Evolutionary conservation across 2,113 vertebrate genomes (phyloP), one percentile per base, ranked within the genome.

Genomic region (Austrofundulus limnaeus): DNA sequence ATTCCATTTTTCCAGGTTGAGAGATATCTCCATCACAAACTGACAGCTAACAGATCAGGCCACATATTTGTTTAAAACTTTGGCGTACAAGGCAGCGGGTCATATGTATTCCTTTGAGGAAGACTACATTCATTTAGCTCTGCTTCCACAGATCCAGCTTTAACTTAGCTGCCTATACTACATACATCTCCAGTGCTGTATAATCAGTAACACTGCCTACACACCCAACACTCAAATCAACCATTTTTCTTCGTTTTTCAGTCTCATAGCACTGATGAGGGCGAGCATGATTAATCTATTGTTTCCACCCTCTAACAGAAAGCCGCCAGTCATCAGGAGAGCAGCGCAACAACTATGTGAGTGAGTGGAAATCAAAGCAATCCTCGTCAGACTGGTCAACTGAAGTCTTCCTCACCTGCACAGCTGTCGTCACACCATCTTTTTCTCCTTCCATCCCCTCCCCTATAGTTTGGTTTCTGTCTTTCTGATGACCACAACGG

Each of bases 131-230:
- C 7, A 28, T 19, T 5, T 45, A 47, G 23, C 31, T 46, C 45
- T 71, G 19, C 68, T 66, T 64, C 55, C 52, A 50, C 17, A 19
- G 23, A 46, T 28, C 14, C 34, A 28, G 31, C 56, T 41, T 47
- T 52, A 66, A 34, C 17, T 69, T 20, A 42, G 20, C 48, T 62
- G 69, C 47, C 68, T 48, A n/a, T n/a, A n/a, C n/a, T n/a, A n/a
- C n/a, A n/a, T n/a, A 37, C 69, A 58, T 41, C 57, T 23, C 19
- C 13, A 45, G 64, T 31, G 42, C n/a, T 60, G 42, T 63, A 55
- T 58, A 55, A 63, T 79, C 70, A 77, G 42, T 16, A 45, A 12
- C 50, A 19, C 70, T 70, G 72, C 76, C 59, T 70, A 62, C 72
- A 78, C 56, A 2, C 16, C 56, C 54, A 57, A 25, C 59, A 60